Evolutionary conservation across 2,797 vertebrate species (phyloP), one percentile per base, ranked within the genome.

Genomic region (Champsocephalus esox): DNA sequence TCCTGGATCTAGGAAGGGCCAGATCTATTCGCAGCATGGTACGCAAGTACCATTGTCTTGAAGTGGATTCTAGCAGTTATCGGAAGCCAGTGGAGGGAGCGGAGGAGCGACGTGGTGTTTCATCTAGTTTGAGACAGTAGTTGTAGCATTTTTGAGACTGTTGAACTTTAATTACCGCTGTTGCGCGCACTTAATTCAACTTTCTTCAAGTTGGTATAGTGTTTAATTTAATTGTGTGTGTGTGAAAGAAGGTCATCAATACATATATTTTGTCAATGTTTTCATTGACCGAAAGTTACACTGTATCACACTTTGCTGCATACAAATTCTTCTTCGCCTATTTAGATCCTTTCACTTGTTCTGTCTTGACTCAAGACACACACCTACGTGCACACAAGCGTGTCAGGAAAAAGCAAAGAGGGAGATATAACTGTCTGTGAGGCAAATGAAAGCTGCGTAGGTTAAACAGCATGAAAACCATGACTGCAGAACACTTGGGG

Each of bases 401-500:
- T 1, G 62, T 73, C 50, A 28, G 28, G 56, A 45, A 46, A 21
- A 43, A 48, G 32, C 38, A 69, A 66, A 41, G 19, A 66, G 51
- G 24, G 17, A 65, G 66, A 34, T 80, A 45, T 43, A 32, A 21
- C 17, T 57, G 7, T 71, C 79, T 61, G 34, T 34, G 19, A 58
- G 49, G 73, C 12, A 74, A 77, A 85, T 56, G 44, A 32, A 64
- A 70, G 38, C 73, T 34, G 59, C 54, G 5, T 55, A 64, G 44
- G 56, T 66, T 57, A 58, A 55, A 55, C 3, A 3, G 65, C 54
- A 41, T 11, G 24, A 62, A 3, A 24, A 58, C 51, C 38, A 70
- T 80, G 67, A 77, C 72, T 81, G 79, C 54, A 21, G 24, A 24
- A 19, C 55, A 51, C 68, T 79, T 75, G 54, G 14, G 50, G 59